Conservation (phyloP, 2,797 vertebrate species). For the Monodelphis domestica region DNA sequence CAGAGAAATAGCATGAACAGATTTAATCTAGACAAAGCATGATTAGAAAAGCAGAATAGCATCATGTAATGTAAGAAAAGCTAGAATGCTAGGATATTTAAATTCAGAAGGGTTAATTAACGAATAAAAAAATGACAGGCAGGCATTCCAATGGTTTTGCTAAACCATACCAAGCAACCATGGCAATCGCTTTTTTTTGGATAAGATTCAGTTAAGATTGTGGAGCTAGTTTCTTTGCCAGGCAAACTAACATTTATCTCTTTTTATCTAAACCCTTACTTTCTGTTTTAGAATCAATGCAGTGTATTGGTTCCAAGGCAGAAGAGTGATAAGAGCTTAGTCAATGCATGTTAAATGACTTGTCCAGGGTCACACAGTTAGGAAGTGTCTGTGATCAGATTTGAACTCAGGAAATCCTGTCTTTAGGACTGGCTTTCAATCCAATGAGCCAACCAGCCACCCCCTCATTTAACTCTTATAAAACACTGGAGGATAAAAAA, state of each 20-base stretch:
- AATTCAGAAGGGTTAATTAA: neutral
- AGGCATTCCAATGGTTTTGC: neutral
- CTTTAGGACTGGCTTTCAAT: too few species aligned
- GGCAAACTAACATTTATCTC: neutral
- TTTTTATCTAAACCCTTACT: too few species aligned
- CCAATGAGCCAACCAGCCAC: too few species aligned
- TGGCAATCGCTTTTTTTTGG: neutral
- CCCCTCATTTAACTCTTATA: neutral
- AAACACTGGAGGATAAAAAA: neutral
- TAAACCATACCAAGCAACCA: neutral
- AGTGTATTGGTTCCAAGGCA: too few species aligned
- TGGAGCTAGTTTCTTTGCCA: neutral
- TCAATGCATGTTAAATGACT: too few species aligned
- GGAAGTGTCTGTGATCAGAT: too few species aligned
- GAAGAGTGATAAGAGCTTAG: too few species aligned
- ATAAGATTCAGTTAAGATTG: neutral
- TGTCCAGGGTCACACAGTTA: too few species aligned
- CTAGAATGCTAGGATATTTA: neutral
- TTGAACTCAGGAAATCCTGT: too few species aligned
- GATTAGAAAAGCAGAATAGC: neutral
- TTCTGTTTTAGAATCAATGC: too few species aligned
- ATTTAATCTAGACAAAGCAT: neutral
- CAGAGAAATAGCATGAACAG: neutral
- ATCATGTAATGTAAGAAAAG: neutral
- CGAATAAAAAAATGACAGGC: neutral